These are phyloP conservation scores for Trachelus stipa DNA, from an alignment of 2,888 invertebrate species.

Conservation along the genomic window DNA sequence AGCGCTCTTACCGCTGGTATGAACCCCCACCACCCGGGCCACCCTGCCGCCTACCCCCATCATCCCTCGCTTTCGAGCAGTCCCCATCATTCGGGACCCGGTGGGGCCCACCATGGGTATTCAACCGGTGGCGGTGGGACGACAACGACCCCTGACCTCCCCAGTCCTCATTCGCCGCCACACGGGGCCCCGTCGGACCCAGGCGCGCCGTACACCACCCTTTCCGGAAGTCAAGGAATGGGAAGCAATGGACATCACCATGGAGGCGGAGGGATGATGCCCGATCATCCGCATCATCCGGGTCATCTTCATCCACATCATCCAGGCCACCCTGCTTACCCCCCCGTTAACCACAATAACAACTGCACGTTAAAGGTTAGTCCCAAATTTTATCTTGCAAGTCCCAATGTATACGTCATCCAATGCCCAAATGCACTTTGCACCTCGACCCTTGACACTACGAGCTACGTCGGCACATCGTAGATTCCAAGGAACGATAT, in stretches of 20 bases:
- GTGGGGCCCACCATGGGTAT: slow-evolving; percentile 65
- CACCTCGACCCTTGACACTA: background rate
- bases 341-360: slow-evolving; percentile 67
- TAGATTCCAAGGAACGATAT: background rate
- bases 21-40: slow-evolving; percentile 86
- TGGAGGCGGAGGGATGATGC: slow-evolving; percentile 61
- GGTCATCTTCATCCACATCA: slow-evolving; percentile 72
- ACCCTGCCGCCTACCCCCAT: slow-evolving; percentile 68
- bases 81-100: slow-evolving; percentile 64
- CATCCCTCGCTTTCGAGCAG: slow-evolving; percentile 68
- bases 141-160: slow-evolving; percentile 64
- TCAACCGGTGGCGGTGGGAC: slow-evolving; percentile 57
- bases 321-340: slow-evolving; percentile 66
- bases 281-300: slow-evolving; percentile 64
- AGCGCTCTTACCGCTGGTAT: slow-evolving; percentile 85
- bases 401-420: background rate
- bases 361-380: slow-evolving; percentile 67
- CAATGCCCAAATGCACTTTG: background rate
- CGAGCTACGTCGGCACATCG: background rate
- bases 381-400: background rate
- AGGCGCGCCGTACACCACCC: slow-evolving; percentile 43
- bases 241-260: slow-evolving; percentile 62
- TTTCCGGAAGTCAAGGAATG: slow-evolving; percentile 57
- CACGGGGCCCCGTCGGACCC: slow-evolving; percentile 57
- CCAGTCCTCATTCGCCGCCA: slow-evolving; percentile 63